Base-by-base conservation (phyloP, 2,888 invertebrate species). In the Sclerodermus sp. region DNA sequence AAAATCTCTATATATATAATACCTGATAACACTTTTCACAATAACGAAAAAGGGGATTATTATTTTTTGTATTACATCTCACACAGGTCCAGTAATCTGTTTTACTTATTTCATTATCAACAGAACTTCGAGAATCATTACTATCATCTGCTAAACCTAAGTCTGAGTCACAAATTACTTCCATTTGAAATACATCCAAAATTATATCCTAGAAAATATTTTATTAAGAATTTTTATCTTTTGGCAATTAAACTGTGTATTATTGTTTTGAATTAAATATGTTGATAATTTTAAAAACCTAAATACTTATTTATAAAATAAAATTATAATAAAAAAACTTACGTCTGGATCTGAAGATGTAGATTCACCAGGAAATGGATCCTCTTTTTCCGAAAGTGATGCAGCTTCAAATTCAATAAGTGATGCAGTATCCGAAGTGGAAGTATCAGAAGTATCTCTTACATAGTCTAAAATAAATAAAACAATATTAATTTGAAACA, bases 11-110 rank as follows among this genome's bases (percentile, higher is more conserved):
- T n/a, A n/a, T n/a, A n/a, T n/a, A n/a, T n/a, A n/a, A n/a, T 73
- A 87, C 88, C 86, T 86, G 85, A 74, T 84, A 88, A 73, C 88
- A 88, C 77, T 84, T 85, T 73, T 86, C 84, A 76, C 88, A 89
- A 79, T 84, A 87, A 56, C 86, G 79, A 71, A 84, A 88, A 49
- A 83, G 77, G 32, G 87, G 86, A 79, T 86, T 86, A 61, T 79
- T 77, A 73, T 87, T 84, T 70, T 82, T 84, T 60, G 76, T 73
- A 43, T 82, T 81, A 78, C 88, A 88, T 68, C 84, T 84, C 14
- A 84, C 82, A 73, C 89, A 89, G 47, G 80, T 79, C 82, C 84
- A 82, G 78, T 85, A 87, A 74, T 85, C 86, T 62, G 82, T 79
- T 52, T 78, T 78, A 55, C 82, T 82, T 37, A 83, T 73, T 73